These are phyloP conservation scores for Ptychodera flava DNA, from an alignment of 35 echinoderm and acorn worm genomes.

Conservation along the genomic window DNA sequence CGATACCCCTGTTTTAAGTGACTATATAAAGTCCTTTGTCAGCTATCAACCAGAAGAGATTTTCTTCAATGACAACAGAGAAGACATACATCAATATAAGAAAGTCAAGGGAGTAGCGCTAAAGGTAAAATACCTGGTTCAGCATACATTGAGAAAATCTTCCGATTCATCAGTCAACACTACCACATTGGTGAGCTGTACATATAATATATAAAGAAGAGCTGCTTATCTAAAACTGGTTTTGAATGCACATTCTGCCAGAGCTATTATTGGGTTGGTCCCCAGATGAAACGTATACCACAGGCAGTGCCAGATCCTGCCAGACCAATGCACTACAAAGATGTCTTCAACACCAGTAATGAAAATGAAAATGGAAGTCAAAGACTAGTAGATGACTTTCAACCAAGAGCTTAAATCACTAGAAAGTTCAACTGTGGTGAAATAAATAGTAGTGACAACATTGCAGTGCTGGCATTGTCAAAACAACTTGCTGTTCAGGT, in stretches of 20 bases:
- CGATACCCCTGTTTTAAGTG: background rate
- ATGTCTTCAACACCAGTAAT: background rate
- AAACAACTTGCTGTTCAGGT: no score
- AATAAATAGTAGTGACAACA: background rate
- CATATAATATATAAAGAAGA: background rate
- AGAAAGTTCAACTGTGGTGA: background rate
- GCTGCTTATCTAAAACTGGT: background rate
- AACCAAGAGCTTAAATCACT: background rate
- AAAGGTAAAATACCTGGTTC: background rate
- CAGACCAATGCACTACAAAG: background rate
- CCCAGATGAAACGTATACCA: background rate
- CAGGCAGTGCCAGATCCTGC: background rate
- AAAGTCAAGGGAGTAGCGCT: background rate
- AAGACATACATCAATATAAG: background rate
- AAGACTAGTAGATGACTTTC: background rate
- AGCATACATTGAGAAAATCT: background rate
- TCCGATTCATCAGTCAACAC: background rate
- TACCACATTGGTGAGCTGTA: background rate
- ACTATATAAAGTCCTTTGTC: background rate
- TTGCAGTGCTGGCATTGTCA: no score
- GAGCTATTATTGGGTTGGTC: background rate
- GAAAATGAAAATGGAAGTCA: background rate
- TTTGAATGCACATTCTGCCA: background rate
- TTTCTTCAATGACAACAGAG: background rate
- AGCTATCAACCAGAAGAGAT: background rate